A percentile compares a stretch with the other conserved stretches of the same genome.
These are phyloP conservation scores for Pseudorectes ferrugineus DNA, from an alignment of 2,113 vertebrate species.

Conservation along the genomic window DNA sequence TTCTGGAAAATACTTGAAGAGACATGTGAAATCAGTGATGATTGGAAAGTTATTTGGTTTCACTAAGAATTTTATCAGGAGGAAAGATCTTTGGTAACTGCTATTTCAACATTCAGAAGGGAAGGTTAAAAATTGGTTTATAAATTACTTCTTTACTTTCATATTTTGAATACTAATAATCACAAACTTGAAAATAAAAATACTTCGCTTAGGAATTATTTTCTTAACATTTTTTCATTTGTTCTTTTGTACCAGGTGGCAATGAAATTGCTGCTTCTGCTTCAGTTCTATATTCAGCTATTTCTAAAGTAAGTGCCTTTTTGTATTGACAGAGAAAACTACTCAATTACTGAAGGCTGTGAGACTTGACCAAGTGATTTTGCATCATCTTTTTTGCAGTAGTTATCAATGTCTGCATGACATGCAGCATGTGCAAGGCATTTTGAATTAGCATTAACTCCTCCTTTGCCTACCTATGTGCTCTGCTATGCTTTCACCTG, in stretches of 20 bases:
- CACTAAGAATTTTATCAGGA: neutral
- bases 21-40: neutral
- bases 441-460: neutral
- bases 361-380: neutral
- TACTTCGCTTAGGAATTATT: neutral
- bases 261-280: slow-evolving; percentile 13
- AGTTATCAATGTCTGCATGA: rapidly evolving
- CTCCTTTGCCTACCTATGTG: neutral
- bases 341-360: neutral
- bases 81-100: neutral
- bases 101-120: neutral
- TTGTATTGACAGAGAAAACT: neutral
- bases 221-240: neutral
- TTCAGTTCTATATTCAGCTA: slow-evolving; percentile 12
- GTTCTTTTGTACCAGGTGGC: slow-evolving; percentile 49
- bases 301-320: slow-evolving; percentile 71
- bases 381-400: neutral
- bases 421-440: neutral
- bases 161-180: neutral
- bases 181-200: neutral
- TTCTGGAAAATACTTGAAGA: neutral
- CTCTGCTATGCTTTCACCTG: neutral
- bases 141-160: neutral
- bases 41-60: neutral
- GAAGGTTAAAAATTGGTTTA: neutral